Percentiles rank a stretch among this genome's conserved stretches.
Evolutionary conservation across 2,113 vertebrate genomes (phyloP).

Genomic region (Lichenostomus cassidix): DNA sequence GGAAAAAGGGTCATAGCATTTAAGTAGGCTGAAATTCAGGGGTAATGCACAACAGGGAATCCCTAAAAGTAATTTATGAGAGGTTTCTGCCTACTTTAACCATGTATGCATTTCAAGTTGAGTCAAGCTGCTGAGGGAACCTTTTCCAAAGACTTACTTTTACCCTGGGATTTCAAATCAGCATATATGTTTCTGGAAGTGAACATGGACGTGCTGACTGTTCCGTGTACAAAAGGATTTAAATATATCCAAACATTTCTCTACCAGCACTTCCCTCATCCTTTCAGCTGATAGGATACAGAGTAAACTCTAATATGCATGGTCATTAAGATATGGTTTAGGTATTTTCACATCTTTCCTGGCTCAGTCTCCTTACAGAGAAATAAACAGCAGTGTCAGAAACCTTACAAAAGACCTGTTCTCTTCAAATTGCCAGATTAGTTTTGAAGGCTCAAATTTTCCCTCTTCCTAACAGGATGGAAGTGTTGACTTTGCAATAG

Average conservation of each 20-base stretch:
- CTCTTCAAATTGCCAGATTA: background rate
- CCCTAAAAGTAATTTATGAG: background rate
- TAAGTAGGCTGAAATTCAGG: background rate
- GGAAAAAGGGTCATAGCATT: background rate
- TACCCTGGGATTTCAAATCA: background rate
- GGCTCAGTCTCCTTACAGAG: background rate
- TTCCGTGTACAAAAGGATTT: background rate
- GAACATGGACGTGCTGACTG: background rate
- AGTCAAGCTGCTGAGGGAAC: background rate
- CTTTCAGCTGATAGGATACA: background rate
- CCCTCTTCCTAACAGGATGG: background rate
- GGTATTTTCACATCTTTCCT: background rate
- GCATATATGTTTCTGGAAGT: background rate
- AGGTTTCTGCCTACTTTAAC: background rate
- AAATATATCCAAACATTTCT: background rate
- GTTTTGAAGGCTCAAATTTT: background rate
- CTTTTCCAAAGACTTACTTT: background rate
- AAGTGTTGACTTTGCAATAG: background rate
- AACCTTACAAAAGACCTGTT: background rate
- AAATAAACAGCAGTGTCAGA: background rate
- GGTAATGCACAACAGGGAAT: background rate
- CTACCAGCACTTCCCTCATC: background rate
- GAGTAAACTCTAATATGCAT: background rate
- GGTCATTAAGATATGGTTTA: background rate
- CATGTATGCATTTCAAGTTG: background rate